Percentiles rank a stretch among this genome's conserved stretches.
phyloP scores from a whole-genome alignment of 1,140 invertebrate genomes.

The Aphelenchoides fujianensis region DNA sequence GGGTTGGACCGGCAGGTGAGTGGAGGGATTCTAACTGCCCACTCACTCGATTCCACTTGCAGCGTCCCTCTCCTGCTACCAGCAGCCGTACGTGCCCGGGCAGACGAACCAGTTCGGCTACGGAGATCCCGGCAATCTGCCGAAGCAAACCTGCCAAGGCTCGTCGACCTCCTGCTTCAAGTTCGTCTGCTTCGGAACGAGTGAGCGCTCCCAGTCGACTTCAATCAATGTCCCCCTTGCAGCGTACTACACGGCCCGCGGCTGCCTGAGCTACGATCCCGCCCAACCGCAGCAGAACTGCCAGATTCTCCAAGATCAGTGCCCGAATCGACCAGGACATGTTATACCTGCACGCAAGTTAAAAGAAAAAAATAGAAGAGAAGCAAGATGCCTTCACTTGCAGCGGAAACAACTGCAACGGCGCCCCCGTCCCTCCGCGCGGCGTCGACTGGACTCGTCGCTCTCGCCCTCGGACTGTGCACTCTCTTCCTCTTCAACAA shows the following conservation, averaged over 20 bases:
- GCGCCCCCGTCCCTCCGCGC: constrained; percentile 15
- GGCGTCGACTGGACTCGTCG: not conserved
- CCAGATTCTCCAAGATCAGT: constrained; percentile 30
- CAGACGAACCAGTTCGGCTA: not conserved
- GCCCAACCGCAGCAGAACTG: constrained; percentile 28
- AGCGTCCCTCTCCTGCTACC: constrained; percentile 7
- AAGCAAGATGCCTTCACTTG: not conserved
- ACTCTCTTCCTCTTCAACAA: constrained; percentile 6
- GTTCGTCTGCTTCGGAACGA: constrained; percentile 13
- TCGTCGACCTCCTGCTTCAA: not conserved
- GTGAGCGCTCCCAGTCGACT: constrained; percentile 11
- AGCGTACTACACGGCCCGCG: constrained; percentile 23
- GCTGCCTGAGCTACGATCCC: constrained; percentile 27
- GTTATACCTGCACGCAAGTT: constrained; percentile 32
- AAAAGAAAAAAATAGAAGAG: not conserved
- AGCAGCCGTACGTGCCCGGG: not conserved
- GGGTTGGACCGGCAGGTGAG: not conserved
- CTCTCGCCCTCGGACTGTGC: not conserved
- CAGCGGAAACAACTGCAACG: constrained; percentile 36
- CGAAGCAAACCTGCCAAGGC: not conserved
- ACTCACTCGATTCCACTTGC: not conserved
- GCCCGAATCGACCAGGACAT: constrained; percentile 33
- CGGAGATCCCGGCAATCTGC: not conserved
- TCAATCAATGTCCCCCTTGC: constrained; percentile 20
- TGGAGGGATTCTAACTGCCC: no score